These are phyloP conservation scores for Garra rufa DNA, from an alignment of 2,113 vertebrate species.

Conservation along the genomic window DNA sequence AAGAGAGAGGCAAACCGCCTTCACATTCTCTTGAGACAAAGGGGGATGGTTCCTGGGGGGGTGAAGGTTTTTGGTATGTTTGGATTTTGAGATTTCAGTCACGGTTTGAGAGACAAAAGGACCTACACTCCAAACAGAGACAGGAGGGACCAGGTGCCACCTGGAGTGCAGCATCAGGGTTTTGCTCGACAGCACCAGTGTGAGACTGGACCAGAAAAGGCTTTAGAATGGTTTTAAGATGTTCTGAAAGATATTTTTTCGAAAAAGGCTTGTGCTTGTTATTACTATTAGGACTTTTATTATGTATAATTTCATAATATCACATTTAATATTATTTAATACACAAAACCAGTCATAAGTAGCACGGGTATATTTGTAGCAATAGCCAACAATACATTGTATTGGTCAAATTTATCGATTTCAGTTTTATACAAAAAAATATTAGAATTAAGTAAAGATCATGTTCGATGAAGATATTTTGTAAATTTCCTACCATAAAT, in stretches of 20 bases:
- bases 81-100: conserved; percentile 57
- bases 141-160: conserved; percentile 47
- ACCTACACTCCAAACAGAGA: conserved; percentile 19
- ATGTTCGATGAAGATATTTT: too few species aligned
- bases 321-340: background rate
- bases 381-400: too few species aligned
- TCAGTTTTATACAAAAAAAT: too few species aligned
- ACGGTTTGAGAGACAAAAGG: conserved; percentile 52
- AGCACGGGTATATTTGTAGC: too few species aligned
- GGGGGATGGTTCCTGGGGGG: background rate
- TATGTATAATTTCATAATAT: background rate
- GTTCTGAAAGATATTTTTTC: background rate
- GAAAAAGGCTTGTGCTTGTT: background rate
- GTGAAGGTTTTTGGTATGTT: conserved; percentile 39
- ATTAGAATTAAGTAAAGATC: too few species aligned
- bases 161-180: conserved; percentile 28
- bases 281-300: background rate
- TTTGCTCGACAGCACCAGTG: background rate
- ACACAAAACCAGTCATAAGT: too few species aligned
- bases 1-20: conserved; percentile 17
- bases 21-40: conserved; percentile 36
- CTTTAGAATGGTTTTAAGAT: background rate
- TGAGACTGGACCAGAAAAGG: background rate
- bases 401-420: too few species aligned
- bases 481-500: too few species aligned